phyloP scores from a whole-genome alignment of 2,888 invertebrate species.

The Scaptomyza flava region DNA sequence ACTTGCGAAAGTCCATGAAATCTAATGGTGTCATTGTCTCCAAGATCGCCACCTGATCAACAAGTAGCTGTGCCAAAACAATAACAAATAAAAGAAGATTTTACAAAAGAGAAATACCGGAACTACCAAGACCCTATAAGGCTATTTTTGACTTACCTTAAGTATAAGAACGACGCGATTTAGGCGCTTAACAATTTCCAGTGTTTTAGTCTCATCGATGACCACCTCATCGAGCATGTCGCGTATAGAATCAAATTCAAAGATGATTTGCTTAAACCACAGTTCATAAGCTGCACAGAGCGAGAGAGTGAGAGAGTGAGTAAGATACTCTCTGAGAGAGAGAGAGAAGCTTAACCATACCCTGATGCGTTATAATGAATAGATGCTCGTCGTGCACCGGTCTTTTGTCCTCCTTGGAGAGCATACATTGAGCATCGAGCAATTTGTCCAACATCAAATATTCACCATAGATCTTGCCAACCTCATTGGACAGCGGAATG shows the following conservation, averaged over 20 bases:
- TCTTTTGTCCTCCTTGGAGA: conserved; percentile 89
- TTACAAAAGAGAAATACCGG: no score
- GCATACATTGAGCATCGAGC: conserved; percentile 91
- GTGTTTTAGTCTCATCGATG: conserved; percentile 95
- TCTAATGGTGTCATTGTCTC: conserved; percentile 99
- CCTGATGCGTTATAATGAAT: conserved; percentile 99
- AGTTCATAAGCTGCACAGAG: conserved; percentile 94
- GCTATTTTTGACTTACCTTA: conserved; percentile 87
- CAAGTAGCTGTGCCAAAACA: conserved; percentile 89
- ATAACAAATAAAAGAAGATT: no score
- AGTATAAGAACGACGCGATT: conserved; percentile 96
- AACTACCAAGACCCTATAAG: no score
- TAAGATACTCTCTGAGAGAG: background rate
- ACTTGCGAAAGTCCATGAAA: conserved; percentile 98
- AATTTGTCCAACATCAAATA: conserved; percentile 96
- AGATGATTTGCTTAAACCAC: conserved; percentile 99
- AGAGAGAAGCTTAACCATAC: conserved; percentile 84
- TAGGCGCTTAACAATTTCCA: conserved; percentile 95
- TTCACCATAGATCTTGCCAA: conserved; percentile 95
- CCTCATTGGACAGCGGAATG: conserved; percentile 87
- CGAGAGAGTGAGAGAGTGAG: background rate
- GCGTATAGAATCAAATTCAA: conserved; percentile 97
- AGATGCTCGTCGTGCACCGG: conserved; percentile 98
- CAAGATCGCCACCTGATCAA: conserved; percentile 98
- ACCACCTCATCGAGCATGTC: conserved; percentile 90